Percentiles rank a stretch among this genome's conserved stretches.
These are phyloP conservation scores for Caenorhabditis plicata DNA, from an alignment of 2,888 invertebrate genomes.

Conservation along the genomic window DNA sequence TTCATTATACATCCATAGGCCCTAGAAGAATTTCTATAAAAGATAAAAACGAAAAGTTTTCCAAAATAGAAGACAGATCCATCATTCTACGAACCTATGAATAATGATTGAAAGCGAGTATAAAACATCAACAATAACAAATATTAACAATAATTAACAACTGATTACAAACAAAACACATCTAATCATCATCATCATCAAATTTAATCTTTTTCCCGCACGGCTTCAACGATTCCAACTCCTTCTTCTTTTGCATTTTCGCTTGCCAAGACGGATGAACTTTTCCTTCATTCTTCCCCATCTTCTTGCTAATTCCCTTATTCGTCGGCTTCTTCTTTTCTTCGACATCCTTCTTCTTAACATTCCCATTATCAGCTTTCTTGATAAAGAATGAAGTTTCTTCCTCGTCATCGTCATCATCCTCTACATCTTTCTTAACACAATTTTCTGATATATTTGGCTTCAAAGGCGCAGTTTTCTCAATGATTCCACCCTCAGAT, in stretches of 20 bases:
- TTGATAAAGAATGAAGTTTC: too few relatives aligned
- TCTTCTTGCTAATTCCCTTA: background rate
- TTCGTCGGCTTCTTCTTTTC: background rate
- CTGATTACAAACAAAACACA: background rate
- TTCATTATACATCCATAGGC: too few relatives aligned
- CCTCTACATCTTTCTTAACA: background rate
- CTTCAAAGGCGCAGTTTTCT: too few relatives aligned
- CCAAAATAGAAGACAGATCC: too few relatives aligned
- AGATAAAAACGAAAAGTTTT: too few relatives aligned
- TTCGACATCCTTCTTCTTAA: too few relatives aligned
- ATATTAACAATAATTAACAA: conserved; percentile 1
- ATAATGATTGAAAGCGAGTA: too few relatives aligned
- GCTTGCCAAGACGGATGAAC: conserved; percentile 34
- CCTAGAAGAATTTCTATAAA: too few relatives aligned
- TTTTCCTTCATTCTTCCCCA: conserved; percentile 3
- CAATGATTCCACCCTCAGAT: conserved; percentile 15
- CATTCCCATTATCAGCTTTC: too few relatives aligned
- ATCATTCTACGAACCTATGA: too few relatives aligned
- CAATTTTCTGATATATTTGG: background rate
- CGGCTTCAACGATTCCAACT: conserved; percentile 21
- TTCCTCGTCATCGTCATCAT: too few relatives aligned
- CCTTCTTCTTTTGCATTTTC: conserved; percentile 18
- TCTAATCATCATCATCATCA: conserved; percentile 13
- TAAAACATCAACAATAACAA: conserved; percentile 10
- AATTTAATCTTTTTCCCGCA: conserved; percentile 30